These are phyloP conservation scores for Lasius fuliginosus DNA, from an alignment of 2,888 invertebrate species.

Conservation along the genomic window DNA sequence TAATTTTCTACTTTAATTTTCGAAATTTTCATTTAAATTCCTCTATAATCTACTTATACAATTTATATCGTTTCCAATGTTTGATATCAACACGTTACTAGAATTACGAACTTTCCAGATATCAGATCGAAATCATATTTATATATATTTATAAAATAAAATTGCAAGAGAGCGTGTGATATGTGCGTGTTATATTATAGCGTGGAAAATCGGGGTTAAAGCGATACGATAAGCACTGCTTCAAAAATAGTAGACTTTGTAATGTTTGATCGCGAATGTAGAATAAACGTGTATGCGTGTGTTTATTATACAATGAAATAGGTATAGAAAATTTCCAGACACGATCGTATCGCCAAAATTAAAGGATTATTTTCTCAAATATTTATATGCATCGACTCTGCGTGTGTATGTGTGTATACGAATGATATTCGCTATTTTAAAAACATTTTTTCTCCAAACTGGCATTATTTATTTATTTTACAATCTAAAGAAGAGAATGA, in stretches of 20 bases:
- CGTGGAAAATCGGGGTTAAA: constrained; percentile 41
- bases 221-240: constrained; percentile 31
- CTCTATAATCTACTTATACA: not conserved
- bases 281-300: not conserved
- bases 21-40: not conserved
- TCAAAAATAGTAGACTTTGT: constrained; percentile 34
- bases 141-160: constrained; percentile 28
- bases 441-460: not conserved
- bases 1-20: not conserved
- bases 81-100: constrained; percentile 14
- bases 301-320: not conserved
- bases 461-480: not conserved
- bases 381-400: not conserved
- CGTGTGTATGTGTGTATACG: not conserved
- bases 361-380: not conserved
- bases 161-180: constrained; percentile 60
- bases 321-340: not conserved
- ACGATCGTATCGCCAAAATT: not conserved
- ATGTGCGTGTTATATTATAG: constrained; percentile 54
- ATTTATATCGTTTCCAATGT: not conserved
- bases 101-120: constrained; percentile 36
- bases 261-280: not conserved
- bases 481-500: not conserved
- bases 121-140: constrained; percentile 31
- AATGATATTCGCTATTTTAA: not conserved